Evolutionary conservation across 1,140 invertebrate genomes (phyloP).

Genomic region (Acromyrmex heyeri): DNA sequence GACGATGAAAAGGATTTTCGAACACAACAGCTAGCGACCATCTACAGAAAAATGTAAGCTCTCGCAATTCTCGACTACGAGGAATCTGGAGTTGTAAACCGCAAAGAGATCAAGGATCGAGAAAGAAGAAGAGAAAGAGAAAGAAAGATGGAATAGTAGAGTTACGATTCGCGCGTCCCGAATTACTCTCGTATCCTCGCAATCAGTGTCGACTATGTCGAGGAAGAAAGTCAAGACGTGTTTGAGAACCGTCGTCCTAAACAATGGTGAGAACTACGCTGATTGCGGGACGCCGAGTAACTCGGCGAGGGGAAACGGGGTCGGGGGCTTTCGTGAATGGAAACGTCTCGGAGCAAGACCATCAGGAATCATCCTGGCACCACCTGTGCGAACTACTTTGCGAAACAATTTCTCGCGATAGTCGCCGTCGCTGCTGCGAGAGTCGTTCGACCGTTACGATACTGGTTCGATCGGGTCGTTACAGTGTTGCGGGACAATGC

Average conservation of each 20-base stretch:
- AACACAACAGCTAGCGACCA: neutral
- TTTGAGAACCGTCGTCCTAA: constrained; percentile 59
- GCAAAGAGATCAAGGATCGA: constrained; percentile 14
- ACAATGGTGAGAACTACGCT: constrained; percentile 75
- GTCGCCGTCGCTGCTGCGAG: constrained; percentile 46
- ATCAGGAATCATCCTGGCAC: constrained; percentile 71
- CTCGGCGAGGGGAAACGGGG: neutral
- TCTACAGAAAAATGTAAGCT: constrained; percentile 23
- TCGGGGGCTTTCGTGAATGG: constrained; percentile 62
- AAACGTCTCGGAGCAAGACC: constrained; percentile 69
- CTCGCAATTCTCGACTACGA: constrained; percentile 13
- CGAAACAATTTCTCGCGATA: constrained; percentile 74
- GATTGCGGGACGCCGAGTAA: constrained; percentile 29
- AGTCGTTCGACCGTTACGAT: constrained; percentile 76
- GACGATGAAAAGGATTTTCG: constrained; percentile 37
- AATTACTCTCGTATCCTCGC: constrained; percentile 49
- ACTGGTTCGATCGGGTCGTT: constrained; percentile 75
- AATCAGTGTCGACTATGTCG: constrained; percentile 41
- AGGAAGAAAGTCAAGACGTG: constrained; percentile 50
- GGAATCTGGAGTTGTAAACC: constrained; percentile 5
- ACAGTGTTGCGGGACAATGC: constrained; percentile 73
- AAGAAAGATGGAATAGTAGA: neutral
- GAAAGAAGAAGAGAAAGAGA: neutral
- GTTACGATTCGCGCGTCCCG: constrained; percentile 16
- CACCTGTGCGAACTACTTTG: constrained; percentile 77